phyloP scores from a whole-genome alignment of 2,113 vertebrate species.

The Barnardius zonarius region DNA sequence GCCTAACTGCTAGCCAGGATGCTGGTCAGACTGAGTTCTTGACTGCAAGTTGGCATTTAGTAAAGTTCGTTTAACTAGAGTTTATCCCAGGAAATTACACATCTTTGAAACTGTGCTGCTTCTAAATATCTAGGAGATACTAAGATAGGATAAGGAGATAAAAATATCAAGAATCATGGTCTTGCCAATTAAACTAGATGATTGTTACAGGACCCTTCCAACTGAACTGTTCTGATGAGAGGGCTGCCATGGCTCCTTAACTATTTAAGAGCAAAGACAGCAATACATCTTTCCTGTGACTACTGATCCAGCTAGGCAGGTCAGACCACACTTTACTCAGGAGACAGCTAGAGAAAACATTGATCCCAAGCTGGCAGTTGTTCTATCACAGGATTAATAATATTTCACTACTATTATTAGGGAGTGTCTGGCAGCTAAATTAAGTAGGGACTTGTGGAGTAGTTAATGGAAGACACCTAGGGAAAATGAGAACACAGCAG shows the following conservation, averaged over 20 bases:
- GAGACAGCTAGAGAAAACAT: not conserved
- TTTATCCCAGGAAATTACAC: not conserved
- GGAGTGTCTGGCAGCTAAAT: not conserved
- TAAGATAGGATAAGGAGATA: not conserved
- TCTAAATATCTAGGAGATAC: not conserved
- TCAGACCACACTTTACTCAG: not conserved
- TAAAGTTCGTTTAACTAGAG: not conserved
- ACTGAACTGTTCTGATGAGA: not conserved
- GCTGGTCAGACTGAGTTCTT: too few relatives aligned
- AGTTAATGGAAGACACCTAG: not conserved
- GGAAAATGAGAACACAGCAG: not conserved
- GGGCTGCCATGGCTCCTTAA: not conserved
- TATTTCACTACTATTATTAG: not conserved
- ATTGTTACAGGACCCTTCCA: not conserved
- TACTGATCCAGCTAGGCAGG: not conserved
- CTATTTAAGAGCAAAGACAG: not conserved
- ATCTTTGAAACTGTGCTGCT: not conserved
- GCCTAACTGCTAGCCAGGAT: rapidly evolving
- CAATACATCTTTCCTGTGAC: not conserved
- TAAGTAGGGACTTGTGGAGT: not conserved
- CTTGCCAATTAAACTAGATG: not conserved
- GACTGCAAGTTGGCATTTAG: not conserved
- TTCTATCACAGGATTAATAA: not conserved
- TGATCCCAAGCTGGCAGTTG: not conserved
- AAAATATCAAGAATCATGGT: not conserved